Conservation (phyloP, 2,797 vertebrate species). For the Okamejei kenojei region DNA sequence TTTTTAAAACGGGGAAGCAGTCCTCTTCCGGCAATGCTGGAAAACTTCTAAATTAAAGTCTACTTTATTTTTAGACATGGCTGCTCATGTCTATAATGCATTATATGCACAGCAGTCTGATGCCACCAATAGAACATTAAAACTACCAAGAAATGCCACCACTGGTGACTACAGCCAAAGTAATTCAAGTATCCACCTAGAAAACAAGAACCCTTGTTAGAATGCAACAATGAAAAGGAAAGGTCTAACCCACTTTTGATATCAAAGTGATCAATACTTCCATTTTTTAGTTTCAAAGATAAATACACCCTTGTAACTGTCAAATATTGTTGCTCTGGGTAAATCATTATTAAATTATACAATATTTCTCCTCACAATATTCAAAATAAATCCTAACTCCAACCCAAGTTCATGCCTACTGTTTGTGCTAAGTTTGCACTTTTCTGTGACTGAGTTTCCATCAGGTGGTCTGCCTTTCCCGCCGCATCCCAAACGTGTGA, state of each 20-base stretch:
- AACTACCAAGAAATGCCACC: constrained; percentile 37
- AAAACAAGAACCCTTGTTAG: constrained; percentile 31
- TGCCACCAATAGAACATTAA: constrained; percentile 39
- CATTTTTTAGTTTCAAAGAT: not conserved
- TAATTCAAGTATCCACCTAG: constrained; percentile 37
- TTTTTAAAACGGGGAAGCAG: not conserved
- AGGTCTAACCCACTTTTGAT: not conserved
- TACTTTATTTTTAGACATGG: constrained; percentile 37
- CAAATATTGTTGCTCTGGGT: not conserved
- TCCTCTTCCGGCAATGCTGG: constrained; percentile 21
- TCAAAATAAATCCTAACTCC: no score
- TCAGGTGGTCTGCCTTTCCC: no score
- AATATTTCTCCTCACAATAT: not conserved
- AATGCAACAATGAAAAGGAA: not conserved
- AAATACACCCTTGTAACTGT: not conserved
- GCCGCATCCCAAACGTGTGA: no score
- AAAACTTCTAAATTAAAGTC: constrained; percentile 7
- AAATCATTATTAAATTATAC: not conserved
- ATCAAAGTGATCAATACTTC: not conserved
- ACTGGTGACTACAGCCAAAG: constrained; percentile 36
- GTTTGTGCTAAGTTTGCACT: no score
- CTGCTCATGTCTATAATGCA: constrained; percentile 35
- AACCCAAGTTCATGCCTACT: no score
- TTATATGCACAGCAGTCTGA: constrained; percentile 33
- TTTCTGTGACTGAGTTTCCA: no score